Conservation (phyloP, 2,888 invertebrate genomes). For the Lasioglossum malachurum region DNA sequence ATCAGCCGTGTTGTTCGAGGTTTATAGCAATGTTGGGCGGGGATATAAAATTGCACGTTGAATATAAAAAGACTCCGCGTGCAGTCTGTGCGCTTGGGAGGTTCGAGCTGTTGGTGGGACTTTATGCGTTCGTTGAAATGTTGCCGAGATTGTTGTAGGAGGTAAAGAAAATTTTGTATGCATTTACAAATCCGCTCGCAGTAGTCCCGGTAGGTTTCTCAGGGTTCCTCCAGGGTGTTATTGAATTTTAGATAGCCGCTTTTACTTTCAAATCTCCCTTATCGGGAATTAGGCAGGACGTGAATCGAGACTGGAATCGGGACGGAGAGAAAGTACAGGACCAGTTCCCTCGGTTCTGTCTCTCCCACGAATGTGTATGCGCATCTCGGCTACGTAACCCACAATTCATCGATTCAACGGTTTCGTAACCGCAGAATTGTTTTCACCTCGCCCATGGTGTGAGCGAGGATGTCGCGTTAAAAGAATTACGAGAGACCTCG, state of each 20-base stretch:
- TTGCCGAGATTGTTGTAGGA: background rate
- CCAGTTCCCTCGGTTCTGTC: constrained; percentile 59
- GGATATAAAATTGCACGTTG: background rate
- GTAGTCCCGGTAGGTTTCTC: background rate
- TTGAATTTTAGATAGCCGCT: constrained; percentile 6
- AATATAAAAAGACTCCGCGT: background rate
- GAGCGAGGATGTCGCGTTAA: background rate
- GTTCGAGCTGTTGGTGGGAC: background rate
- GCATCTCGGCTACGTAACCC: constrained; percentile 51
- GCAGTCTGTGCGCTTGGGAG: background rate
- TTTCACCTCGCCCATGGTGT: constrained; percentile 43
- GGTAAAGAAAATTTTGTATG: background rate
- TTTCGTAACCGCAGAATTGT: constrained; percentile 66
- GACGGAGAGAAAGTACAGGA: constrained; percentile 72
- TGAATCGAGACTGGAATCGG: constrained; percentile 58
- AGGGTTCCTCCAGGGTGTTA: background rate
- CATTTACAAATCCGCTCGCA: background rate
- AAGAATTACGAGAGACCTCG: background rate
- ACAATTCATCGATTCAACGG: constrained; percentile 65
- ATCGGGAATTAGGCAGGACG: constrained; percentile 28
- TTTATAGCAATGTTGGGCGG: background rate
- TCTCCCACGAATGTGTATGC: constrained; percentile 66
- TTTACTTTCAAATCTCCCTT: constrained; percentile 7
- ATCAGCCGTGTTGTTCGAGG: background rate
- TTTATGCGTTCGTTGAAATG: background rate